phyloP scores from a whole-genome alignment of 2,888 invertebrate species.

The Escarpia spicata region DNA sequence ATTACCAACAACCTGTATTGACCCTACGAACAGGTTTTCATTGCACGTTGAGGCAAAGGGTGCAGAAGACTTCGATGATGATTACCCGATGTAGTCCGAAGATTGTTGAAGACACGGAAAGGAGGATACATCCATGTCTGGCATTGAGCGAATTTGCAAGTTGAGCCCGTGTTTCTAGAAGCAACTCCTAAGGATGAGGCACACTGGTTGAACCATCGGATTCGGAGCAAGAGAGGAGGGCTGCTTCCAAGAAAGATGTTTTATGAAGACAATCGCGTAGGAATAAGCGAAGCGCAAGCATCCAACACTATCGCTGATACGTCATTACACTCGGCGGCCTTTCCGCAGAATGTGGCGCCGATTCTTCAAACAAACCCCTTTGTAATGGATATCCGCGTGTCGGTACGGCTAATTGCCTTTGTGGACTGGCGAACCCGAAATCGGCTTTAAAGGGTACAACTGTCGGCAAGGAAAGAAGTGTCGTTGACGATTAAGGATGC shows the following conservation, averaged over 20 bases:
- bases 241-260: conserved; percentile 8
- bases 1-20: too few species aligned
- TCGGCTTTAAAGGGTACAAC: not conserved
- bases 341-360: not conserved
- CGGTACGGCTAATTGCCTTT: not conserved
- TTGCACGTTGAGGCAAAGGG: too few species aligned
- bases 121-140: too few species aligned
- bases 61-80: too few species aligned
- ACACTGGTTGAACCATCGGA: not conserved
- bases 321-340: not conserved
- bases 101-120: too few species aligned
- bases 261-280: not conserved
- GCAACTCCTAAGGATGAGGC: not conserved
- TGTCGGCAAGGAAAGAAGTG: not conserved
- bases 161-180: not conserved
- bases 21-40: too few species aligned
- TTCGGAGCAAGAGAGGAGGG: not conserved
- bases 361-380: not conserved
- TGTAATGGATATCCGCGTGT: not conserved
- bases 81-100: too few species aligned
- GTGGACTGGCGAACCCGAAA: not conserved
- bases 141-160: too few species aligned
- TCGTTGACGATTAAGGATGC: not conserved
- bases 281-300: not conserved
- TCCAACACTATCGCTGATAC: not conserved